A percentile compares a stretch with the other conserved stretches of the same genome.
Evolutionary conservation across 2,888 invertebrate species (phyloP).

Genomic region (Lutraria lutraria): DNA sequence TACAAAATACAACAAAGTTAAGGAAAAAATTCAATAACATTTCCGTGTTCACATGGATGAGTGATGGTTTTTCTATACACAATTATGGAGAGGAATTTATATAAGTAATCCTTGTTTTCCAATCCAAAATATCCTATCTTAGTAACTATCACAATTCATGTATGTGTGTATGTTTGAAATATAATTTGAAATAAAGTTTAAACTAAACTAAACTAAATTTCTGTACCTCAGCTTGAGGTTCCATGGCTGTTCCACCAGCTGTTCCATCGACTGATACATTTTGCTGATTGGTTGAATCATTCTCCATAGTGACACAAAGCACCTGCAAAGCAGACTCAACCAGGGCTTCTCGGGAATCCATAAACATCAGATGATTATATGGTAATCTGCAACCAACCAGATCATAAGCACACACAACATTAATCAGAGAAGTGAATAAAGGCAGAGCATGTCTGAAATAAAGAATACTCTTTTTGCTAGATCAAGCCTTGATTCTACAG

Average conservation of each 20-base stretch:
- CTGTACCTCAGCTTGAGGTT: conserved; percentile 78
- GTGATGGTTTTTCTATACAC: no score
- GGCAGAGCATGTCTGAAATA: conserved; percentile 95
- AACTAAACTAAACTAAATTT: background rate
- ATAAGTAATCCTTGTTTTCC: no score
- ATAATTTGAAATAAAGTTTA: no score
- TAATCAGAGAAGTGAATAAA: conserved; percentile 98
- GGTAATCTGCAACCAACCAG: conserved; percentile 98
- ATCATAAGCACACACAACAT: conserved; percentile 98
- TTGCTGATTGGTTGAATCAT: conserved; percentile 89
- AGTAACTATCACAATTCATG: no score
- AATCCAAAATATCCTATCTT: no score
- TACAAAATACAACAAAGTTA: no score
- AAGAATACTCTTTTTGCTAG: background rate
- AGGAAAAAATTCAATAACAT: no score
- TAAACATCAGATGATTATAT: conserved; percentile 98
- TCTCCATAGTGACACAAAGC: conserved; percentile 97
- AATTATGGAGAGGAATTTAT: no score
- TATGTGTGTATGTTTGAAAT: no score
- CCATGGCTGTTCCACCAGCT: conserved; percentile 84
- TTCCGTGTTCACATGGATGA: no score
- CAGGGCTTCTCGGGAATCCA: conserved; percentile 96
- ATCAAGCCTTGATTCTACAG: background rate
- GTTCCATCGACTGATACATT: conserved; percentile 84
- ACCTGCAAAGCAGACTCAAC: conserved; percentile 90